phyloP scores from a whole-genome alignment of 2,797 vertebrate genomes.

The Tenualosa thibaudeaui region DNA sequence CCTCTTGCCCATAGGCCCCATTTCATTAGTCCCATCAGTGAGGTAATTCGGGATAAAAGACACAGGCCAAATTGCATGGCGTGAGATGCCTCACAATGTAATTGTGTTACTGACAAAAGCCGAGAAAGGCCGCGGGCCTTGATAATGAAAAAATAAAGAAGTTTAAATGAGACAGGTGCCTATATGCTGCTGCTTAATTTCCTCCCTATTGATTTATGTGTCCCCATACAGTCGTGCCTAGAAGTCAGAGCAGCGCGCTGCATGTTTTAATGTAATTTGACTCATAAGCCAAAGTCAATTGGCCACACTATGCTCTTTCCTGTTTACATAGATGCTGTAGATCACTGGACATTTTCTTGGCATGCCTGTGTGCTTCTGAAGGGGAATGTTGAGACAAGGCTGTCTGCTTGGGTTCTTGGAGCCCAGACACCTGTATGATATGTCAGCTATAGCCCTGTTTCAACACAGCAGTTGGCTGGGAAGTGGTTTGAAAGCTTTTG shows the following conservation, averaged over 20 bases:
- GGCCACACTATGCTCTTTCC: background rate
- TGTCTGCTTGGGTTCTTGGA: background rate
- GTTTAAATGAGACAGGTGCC: conserved; percentile 41
- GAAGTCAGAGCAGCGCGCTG: background rate
- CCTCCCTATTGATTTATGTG: conserved; percentile 44
- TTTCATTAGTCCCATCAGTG: conserved; percentile 64
- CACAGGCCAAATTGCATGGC: conserved; percentile 59
- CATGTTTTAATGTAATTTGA: conserved; percentile 24
- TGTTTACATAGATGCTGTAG: background rate
- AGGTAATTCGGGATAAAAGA: conserved; percentile 64
- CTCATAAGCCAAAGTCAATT: conserved; percentile 27
- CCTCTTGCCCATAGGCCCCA: conserved; percentile 38
- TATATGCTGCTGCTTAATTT: conserved; percentile 36
- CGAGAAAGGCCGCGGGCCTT: conserved; percentile 37
- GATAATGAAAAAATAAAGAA: conserved; percentile 51
- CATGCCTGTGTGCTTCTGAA: background rate
- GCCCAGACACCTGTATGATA: background rate
- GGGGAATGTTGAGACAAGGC: background rate
- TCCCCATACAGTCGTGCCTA: conserved; percentile 21
- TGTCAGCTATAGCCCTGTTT: background rate
- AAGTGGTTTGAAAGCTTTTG: background rate
- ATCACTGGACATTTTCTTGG: background rate
- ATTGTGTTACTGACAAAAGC: conserved; percentile 41
- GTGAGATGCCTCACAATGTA: conserved; percentile 61
- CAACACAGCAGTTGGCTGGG: background rate